phyloP scores from a whole-genome alignment of 1,140 invertebrate species.

The Drosophila sp. region DNA sequence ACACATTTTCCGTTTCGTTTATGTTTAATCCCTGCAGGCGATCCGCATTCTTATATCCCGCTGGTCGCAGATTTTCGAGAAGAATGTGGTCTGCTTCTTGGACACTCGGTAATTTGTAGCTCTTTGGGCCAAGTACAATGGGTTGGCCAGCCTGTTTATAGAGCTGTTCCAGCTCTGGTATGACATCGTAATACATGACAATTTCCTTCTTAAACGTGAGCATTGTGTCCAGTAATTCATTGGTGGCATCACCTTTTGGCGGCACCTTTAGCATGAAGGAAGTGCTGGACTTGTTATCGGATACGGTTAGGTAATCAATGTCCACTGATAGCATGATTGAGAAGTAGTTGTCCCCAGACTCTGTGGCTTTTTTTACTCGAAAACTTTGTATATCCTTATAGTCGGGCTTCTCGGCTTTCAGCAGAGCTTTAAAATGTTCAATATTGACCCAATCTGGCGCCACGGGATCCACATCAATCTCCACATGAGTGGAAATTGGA shows the following conservation, averaged over 20 bases:
- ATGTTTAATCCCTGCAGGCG: conserved; percentile 85
- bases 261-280: conserved; percentile 52
- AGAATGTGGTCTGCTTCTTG: conserved; percentile 30
- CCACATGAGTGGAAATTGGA: background rate
- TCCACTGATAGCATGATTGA: conserved; percentile 42
- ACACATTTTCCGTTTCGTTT: conserved; percentile 84
- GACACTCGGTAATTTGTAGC: conserved; percentile 21
- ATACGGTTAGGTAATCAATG: conserved; percentile 34
- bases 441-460: conserved; percentile 29
- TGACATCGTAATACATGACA: conserved; percentile 43
- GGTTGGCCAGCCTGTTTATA: conserved; percentile 63
- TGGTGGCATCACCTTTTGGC: background rate
- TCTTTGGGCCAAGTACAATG: conserved; percentile 38
- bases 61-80: conserved; percentile 45
- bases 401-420: conserved; percentile 18
- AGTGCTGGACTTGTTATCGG: background rate
- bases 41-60: conserved; percentile 84
- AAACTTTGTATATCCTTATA: conserved; percentile 29
- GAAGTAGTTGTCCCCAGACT: conserved; percentile 35
- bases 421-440: conserved; percentile 39
- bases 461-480: conserved; percentile 2
- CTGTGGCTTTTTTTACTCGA: conserved; percentile 33
- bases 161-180: conserved; percentile 51
- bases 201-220: conserved; percentile 49
- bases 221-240: conserved; percentile 22